Base-by-base conservation (phyloP, 2,888 invertebrate genomes). In the Spisula subtruncata region DNA sequence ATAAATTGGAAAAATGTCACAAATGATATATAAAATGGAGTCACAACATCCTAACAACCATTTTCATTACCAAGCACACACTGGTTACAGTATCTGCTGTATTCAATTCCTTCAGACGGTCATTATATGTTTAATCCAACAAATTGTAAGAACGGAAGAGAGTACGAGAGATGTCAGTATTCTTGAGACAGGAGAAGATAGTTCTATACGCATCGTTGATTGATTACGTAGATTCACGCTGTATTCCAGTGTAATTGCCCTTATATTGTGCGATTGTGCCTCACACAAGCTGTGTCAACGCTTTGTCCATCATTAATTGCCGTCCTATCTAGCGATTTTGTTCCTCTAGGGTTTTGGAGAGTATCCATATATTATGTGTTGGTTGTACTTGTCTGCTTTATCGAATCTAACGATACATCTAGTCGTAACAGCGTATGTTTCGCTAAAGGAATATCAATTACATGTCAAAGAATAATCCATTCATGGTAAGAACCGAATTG, bases 381-480 rank as follows among this genome's bases (percentile, higher is more conserved):
- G n/a, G 25, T 66, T 66, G 60, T 25, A n/a, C 10, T 25, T 66
- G 60, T 66, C 60, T 66, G 25, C 25, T 25, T 10, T n/a, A n/a
- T 66, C 10, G 25, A 66, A n/a, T 66, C 60, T 25, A 25, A 0
- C 60, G 0, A 66, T 66, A 66, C 60, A 66, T 66, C 60, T 25
- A n/a, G 60, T 25, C n/a, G 25, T 66, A 66, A 1, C n/a, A 66
- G 25, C 60, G n/a, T n/a, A n/a, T 66, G 60, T 66, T 66, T 66
- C 60, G 60, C n/a, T 66, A n/a, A 66, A 66, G 60, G 25, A 66
- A 66, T 66, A 66, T 25, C 60, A 66, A 66, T 66, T 66, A 66
- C 25, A 66, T 12, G 25, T 25, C 8, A 25, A 0, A 25, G 10
- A 10, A 8, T 66, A 25, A 4, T 66, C 25, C 25, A 66, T 66